phyloP scores from a whole-genome alignment of 92 coral and sea anemone genomes.

The Scolanthus callimorphus region DNA sequence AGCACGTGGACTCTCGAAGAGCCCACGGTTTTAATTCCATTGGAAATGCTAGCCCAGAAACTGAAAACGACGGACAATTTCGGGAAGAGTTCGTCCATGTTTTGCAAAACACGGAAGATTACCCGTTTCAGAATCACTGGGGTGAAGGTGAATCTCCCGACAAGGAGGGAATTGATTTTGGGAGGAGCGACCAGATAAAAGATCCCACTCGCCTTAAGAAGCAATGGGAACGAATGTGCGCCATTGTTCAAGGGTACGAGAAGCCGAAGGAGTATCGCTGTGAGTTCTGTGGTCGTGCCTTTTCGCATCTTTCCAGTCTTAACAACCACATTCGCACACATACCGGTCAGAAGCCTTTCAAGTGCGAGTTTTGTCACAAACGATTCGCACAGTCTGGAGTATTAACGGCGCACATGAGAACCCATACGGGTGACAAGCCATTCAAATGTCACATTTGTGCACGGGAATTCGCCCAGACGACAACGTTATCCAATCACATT shows the following conservation, averaged over 20 bases:
- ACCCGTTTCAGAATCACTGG: no score
- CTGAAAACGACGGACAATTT: no score
- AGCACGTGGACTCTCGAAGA: no score
- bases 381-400: conserved; percentile 67
- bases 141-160: no score
- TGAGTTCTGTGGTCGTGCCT: conserved; percentile 42
- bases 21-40: no score
- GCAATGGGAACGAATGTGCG: conserved; percentile 7
- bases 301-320: conserved; percentile 58
- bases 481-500: conserved; percentile 61
- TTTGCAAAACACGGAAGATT: no score
- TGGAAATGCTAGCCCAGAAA: no score
- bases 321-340: conserved; percentile 63
- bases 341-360: conserved; percentile 62
- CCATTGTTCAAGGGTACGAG: neutral
- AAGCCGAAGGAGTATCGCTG: conserved; percentile 30
- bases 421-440: conserved; percentile 68
- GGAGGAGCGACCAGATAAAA: no score
- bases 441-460: conserved; percentile 50
- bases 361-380: conserved; percentile 49
- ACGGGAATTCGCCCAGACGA: conserved; percentile 61
- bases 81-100: no score
- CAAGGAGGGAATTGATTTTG: no score
- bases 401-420: conserved; percentile 57
- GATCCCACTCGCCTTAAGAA: no score